Evolutionary conservation across 2,797 vertebrate species (phyloP).

Genomic region (Xenentodon cancila): DNA sequence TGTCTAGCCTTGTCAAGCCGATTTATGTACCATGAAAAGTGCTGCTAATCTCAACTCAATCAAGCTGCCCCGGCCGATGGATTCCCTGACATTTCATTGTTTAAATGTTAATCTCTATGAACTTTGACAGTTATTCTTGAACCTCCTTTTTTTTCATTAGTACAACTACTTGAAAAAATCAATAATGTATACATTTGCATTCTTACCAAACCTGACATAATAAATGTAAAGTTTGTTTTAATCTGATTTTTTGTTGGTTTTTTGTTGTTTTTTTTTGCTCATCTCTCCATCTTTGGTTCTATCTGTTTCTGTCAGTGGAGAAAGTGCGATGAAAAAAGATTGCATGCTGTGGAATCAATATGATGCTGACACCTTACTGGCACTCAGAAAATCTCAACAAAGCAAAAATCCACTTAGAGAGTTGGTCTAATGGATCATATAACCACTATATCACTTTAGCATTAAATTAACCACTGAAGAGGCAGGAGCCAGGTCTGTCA

Average conservation of each 20-base stretch:
- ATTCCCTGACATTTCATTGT: no score
- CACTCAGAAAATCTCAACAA: conserved; percentile 60
- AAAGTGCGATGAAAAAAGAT: conserved; percentile 73
- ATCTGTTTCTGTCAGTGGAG: conserved; percentile 34
- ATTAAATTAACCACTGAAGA: conserved; percentile 34
- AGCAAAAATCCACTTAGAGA: conserved; percentile 51
- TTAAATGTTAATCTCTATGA: no score
- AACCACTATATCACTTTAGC: conserved; percentile 41
- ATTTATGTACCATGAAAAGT: neutral
- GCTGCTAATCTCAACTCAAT: neutral
- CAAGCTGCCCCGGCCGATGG: neutral
- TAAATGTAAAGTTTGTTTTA: no score
- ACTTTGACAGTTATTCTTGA: no score
- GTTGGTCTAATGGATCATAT: conserved; percentile 51
- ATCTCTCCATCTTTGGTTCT: conserved; percentile 34
- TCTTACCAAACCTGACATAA: no score
- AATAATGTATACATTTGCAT: no score
- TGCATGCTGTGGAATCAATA: conserved; percentile 72
- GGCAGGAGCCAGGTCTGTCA: conserved; percentile 21
- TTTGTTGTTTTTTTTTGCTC: conserved; percentile 12
- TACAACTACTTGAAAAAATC: no score
- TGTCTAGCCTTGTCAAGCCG: neutral
- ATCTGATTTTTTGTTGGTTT: neutral
- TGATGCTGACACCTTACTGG: conserved; percentile 66
- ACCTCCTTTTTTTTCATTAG: no score